Evolutionary conservation across 2,113 vertebrate species (phyloP).

Genomic region (Oplegnathus fasciatus): DNA sequence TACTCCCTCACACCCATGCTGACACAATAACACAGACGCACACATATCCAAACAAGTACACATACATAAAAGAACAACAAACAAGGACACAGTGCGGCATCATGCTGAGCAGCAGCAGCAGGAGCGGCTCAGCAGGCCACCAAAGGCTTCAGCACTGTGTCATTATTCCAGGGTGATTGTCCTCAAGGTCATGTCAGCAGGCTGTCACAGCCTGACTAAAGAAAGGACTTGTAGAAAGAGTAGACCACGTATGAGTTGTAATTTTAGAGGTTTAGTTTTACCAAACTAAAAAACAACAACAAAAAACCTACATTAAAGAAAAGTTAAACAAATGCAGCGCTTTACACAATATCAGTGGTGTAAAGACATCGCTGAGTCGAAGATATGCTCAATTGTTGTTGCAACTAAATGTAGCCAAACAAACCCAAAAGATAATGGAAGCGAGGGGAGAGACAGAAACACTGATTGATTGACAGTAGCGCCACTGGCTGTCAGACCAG

Average conservation of each 20-base stretch:
- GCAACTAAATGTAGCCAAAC: background rate
- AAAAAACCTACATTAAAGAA: background rate
- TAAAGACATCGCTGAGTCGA: background rate
- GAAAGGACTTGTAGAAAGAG: constrained; percentile 37
- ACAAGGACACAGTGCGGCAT: constrained; percentile 51
- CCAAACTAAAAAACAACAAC: background rate
- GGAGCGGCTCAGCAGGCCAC: constrained; percentile 45
- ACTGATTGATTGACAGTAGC: background rate
- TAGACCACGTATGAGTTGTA: background rate
- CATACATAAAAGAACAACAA: constrained; percentile 50
- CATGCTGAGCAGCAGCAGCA: constrained; percentile 60
- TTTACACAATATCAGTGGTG: background rate
- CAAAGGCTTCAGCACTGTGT: constrained; percentile 22
- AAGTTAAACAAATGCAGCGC: background rate
- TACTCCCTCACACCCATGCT: background rate
- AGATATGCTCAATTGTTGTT: background rate
- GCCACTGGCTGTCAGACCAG: background rate
- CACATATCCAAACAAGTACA: constrained; percentile 30
- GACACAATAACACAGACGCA: constrained; percentile 14
- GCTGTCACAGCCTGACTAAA: constrained; percentile 11
- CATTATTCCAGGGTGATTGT: constrained; percentile 50
- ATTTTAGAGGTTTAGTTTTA: background rate
- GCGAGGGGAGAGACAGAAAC: background rate
- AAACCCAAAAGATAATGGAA: background rate
- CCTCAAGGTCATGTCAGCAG: constrained; percentile 56